Percentiles rank a stretch among this genome's conserved stretches.
Evolutionary conservation across 2,797 vertebrate genomes (phyloP).

Genomic region (Sebastiscus tertius): DNA sequence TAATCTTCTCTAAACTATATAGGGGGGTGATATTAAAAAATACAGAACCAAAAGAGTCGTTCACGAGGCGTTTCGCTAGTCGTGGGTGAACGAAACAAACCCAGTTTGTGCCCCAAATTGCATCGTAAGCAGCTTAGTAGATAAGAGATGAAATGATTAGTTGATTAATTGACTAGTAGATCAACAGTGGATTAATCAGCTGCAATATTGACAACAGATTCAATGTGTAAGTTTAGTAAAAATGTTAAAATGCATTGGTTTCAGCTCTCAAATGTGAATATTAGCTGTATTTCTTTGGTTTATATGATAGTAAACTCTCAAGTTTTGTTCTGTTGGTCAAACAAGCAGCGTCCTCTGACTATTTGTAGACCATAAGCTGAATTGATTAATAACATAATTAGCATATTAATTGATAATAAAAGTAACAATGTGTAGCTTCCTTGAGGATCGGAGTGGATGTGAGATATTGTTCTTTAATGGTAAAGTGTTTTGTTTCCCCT

Average conservation of each 20-base stretch:
- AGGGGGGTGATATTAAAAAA: too few relatives aligned
- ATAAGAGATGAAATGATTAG: neutral
- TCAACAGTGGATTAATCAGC: neutral
- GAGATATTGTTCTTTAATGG: neutral
- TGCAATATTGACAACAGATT: neutral
- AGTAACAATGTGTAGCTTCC: neutral
- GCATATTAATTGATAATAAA: neutral
- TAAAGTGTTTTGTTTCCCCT: neutral
- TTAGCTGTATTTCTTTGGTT: too few relatives aligned
- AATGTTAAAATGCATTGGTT: neutral
- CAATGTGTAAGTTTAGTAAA: neutral
- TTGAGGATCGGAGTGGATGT: neutral
- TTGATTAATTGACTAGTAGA: neutral
- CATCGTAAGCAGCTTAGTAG: too few relatives aligned
- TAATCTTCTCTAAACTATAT: too few relatives aligned
- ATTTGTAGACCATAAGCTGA: neutral
- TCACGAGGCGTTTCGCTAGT: too few relatives aligned
- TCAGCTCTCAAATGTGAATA: neutral
- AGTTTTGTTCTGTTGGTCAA: neutral
- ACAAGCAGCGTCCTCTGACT: neutral
- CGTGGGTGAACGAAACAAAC: accelerated
- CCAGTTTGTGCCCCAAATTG: accelerated
- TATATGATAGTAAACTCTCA: neutral
- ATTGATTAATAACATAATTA: neutral
- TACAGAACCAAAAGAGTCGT: too few relatives aligned